Conservation (phyloP, 2,797 vertebrate genomes). For the Enteromius viviparus region DNA sequence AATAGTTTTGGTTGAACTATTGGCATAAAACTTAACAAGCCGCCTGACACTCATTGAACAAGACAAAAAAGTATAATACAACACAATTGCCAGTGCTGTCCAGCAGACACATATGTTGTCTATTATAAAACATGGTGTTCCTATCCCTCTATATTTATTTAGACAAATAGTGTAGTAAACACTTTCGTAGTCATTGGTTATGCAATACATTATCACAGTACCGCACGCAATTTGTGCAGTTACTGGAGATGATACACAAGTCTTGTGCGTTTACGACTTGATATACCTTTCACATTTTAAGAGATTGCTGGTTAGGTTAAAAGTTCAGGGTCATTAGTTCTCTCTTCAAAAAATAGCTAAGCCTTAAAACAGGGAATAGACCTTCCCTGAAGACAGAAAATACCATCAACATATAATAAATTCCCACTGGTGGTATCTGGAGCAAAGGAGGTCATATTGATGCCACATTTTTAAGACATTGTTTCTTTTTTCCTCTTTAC, state of each 20-base stretch:
- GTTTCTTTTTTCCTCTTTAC: conserved; percentile 50
- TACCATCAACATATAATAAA: neutral
- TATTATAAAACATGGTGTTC: neutral
- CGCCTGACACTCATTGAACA: neutral
- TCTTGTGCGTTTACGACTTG: conserved; percentile 3
- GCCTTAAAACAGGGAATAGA: neutral
- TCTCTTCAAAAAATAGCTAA: neutral
- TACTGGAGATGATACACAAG: neutral
- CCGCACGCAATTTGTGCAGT: neutral
- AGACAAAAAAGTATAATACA: neutral
- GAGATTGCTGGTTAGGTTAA: conserved; percentile 18
- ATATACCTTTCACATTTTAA: conserved; percentile 10
- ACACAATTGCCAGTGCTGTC: neutral
- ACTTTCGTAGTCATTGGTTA: neutral
- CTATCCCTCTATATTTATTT: neutral
- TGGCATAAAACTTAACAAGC: neutral
- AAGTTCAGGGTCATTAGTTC: neutral
- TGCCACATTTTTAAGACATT: conserved; percentile 21
- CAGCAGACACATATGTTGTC: neutral
- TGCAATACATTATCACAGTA: neutral
- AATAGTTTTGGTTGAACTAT: neutral
- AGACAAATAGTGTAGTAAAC: neutral
- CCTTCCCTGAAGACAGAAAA: conserved; percentile 3
- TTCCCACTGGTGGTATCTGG: neutral
- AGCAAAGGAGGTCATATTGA: neutral